A percentile compares a stretch with the other conserved stretches of the same genome.
phyloP scores from a whole-genome alignment of 2,113 vertebrate species.

The Monarcha castaneiventris region DNA sequence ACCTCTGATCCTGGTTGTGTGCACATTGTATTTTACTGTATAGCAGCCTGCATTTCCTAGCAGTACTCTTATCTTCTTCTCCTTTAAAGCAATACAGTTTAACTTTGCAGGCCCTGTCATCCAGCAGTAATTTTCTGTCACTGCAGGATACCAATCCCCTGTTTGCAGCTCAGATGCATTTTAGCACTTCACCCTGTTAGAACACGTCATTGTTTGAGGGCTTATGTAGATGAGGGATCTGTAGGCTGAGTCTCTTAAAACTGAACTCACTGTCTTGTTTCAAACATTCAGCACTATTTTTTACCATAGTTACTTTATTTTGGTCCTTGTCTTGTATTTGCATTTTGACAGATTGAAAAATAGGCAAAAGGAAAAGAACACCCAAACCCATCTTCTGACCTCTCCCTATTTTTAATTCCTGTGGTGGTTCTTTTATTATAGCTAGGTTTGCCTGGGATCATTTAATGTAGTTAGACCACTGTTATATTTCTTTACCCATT shows the following conservation, averaged over 20 bases:
- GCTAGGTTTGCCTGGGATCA: not conserved
- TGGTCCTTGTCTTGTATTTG: not conserved
- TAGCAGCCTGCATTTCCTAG: not conserved
- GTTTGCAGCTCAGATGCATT: not conserved
- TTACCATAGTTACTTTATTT: not conserved
- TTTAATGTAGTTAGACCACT: not conserved
- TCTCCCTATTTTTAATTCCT: not conserved
- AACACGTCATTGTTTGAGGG: not conserved
- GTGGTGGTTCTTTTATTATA: not conserved
- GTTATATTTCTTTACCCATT: not conserved
- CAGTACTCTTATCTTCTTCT: not conserved
- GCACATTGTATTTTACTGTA: not conserved
- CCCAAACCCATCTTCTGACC: not conserved
- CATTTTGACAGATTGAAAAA: not conserved
- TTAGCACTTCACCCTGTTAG: not conserved
- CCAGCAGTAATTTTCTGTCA: slow-evolving; percentile 33
- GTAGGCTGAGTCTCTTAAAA: not conserved
- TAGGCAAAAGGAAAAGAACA: not conserved
- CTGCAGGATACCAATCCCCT: slow-evolving; percentile 5
- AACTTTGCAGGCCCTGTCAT: not conserved
- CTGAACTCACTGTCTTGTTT: not conserved
- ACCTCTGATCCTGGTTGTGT: not conserved
- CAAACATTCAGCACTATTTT: not conserved
- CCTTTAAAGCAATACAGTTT: not conserved
- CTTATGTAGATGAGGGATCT: not conserved